Evolutionary conservation across 2,888 invertebrate genomes (phyloP), one percentile per base, ranked within the genome.

Genomic region (Parnassius smintheus): DNA sequence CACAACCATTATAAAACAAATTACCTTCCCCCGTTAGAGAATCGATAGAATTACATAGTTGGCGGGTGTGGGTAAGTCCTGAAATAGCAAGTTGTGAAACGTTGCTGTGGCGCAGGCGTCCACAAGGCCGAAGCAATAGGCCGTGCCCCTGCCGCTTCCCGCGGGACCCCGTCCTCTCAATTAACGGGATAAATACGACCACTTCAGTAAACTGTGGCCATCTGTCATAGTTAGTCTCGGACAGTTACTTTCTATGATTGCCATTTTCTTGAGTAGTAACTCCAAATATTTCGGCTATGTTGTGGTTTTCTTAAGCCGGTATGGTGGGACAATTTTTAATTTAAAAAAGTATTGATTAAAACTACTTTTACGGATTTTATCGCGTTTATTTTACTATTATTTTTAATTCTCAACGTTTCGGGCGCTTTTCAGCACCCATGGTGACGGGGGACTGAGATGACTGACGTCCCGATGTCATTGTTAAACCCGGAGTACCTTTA

Each of bases 81-180:
- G 46, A 41, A 46, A 46, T 12, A 46, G 12, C 48, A 48, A 48
- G 18, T 8, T 8, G 41, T 48, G 35, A 45, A 25, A 12, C 51
- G 45, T 41, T 25, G 25, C 3, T 44, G 46, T 42, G 18, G 44
- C 59, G 51, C 41, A 35, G 41, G 55, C n/a, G 53, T 25, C 48
- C 70, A 67, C 74, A 75, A 76, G 76, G 76, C 68, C 75, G 66
- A 69, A 75, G 71, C 72, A 75, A 76, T 76, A 73, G 72, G 62
- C 49, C 65, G 65, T 69, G 68, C 72, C 74, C 73, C 72, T 72
- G 62, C 49, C 65, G 64, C 69, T 67, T 73, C 74, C 73, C 72
- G 73, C 69, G 69, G 73, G 73, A 72, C 64, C 68, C 65, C 60
- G 64, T 55, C 56, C 41, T 50, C 66, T 62, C 65, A 65, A 67